Base-by-base conservation (phyloP, 2,113 vertebrate genomes). In the Nipponia nippon region DNA sequence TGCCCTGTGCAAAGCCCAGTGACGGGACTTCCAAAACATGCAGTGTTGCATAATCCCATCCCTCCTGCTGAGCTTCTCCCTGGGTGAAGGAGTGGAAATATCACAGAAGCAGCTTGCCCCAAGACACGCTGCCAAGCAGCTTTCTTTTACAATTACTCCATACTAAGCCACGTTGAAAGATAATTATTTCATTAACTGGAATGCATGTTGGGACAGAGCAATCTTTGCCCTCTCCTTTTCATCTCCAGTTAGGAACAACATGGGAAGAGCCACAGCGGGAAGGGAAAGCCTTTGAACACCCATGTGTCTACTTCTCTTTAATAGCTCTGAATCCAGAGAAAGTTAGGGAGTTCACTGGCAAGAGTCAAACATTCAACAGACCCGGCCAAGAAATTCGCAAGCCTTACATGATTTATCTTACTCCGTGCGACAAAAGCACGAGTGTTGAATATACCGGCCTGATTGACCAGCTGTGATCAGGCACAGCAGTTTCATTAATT, bases 111-210 rank as follows among this genome's bases (percentile, higher is more conserved):
- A 82, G 44, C 65, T 93, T 0, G 1, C 53, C 49, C 42, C 9
- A 0, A 95, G 91, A 94, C 65, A 94, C 0, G 4, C 71, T 95
- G 94, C 95, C 94, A 97, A 93, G 53, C 34, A 65, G 75, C 87
- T 96, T 91, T 93, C 83, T 93, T 93, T 83, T 71, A 79, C 87
- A 87, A 97, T 95, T 95, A 73, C 90, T 84, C 69, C 92, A 88
- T 42, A 38, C 55, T 90, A 91, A 97, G 52, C 69, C 53, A 83
- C 83, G 95, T 66, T 93, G 90, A 91, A 83, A 94, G 89, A 89
- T 95, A 96, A 95, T 97, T 97, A 87, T 95, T 95, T 96, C 92
- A 84, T 96, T 89, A 89, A 72, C 18, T 61, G 44, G 63, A 93
- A 92, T 87, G 38, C 95, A 0, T 90, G 96, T 91, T 96, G 59